Conservation (phyloP, 2,888 invertebrate genomes). For the Diplazon laetatorius region DNA sequence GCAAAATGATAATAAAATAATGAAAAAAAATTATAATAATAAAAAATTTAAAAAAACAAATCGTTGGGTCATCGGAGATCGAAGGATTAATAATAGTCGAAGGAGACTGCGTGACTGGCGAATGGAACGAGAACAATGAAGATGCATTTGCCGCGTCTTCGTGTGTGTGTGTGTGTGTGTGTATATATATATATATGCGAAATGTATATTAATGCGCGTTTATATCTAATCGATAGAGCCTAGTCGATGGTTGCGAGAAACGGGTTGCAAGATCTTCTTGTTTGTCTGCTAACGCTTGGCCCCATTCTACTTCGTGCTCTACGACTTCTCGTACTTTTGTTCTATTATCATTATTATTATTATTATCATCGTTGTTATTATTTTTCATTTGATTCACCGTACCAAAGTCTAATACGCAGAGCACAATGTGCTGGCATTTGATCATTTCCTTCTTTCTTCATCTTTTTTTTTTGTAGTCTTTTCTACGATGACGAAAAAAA, state of each 20-base stretch:
- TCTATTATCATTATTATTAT: constrained; percentile 9
- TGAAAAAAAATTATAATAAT: neutral
- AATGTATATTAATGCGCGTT: constrained; percentile 20
- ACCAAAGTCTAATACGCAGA: constrained; percentile 28
- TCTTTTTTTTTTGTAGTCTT: neutral
- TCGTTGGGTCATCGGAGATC: constrained; percentile 27
- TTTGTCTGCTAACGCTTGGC: constrained; percentile 49
- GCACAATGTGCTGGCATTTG: neutral
- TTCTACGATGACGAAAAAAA: neutral
- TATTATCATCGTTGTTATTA: neutral
- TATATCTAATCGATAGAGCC: constrained; percentile 53
- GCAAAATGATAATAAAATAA: neutral
- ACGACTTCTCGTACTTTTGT: constrained; percentile 17
- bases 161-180: neutral
- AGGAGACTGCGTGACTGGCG: constrained; percentile 25
- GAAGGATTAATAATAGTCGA: constrained; percentile 43
- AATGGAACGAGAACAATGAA: constrained; percentile 61
- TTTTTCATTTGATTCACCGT: neutral
- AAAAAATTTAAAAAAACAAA: constrained; percentile 1
- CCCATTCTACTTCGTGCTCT: constrained; percentile 38
- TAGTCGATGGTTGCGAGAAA: constrained; percentile 33
- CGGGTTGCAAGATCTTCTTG: constrained; percentile 53
- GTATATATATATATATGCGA: neutral
- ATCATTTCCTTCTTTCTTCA: neutral
- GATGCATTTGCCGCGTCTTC: constrained; percentile 37